Conservation (phyloP, 2,797 vertebrate genomes). For the Acanthurus leucopareius region DNA sequence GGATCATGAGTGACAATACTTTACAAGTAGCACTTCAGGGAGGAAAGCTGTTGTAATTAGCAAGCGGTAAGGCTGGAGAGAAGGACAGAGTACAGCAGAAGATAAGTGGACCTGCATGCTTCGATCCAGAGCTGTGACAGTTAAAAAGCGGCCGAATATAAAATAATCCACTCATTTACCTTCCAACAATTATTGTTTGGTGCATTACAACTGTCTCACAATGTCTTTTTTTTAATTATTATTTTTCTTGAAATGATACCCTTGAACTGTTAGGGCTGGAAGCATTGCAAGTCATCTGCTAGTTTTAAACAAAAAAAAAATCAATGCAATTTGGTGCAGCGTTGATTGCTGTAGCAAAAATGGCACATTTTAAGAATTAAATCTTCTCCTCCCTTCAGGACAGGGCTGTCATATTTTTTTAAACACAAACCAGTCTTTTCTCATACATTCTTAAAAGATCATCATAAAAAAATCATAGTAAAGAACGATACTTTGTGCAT, state of each 20-base stretch:
- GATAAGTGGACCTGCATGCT: constrained; percentile 79
- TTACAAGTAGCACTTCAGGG: constrained; percentile 82
- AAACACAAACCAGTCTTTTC: constrained; percentile 2
- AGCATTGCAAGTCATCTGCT: constrained; percentile 43
- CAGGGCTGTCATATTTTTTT: constrained; percentile 1
- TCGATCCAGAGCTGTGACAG: constrained; percentile 75
- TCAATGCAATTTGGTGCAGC: constrained; percentile 35
- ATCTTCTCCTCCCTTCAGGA: constrained; percentile 19
- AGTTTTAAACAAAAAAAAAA: constrained; percentile 26
- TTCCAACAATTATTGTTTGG: constrained; percentile 53
- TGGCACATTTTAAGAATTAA: constrained; percentile 22
- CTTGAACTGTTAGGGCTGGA: constrained; percentile 41
- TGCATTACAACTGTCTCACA: constrained; percentile 41
- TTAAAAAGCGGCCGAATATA: constrained; percentile 72
- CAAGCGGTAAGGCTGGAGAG: constrained; percentile 77
- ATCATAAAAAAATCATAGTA: constrained; percentile 40
- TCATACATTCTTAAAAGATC: constrained; percentile 50
- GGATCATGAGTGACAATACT: constrained; percentile 80
- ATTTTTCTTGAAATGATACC: constrained; percentile 18
- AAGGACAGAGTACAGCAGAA: constrained; percentile 64
- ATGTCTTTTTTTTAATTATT: constrained; percentile 27
- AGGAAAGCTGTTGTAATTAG: constrained; percentile 73
- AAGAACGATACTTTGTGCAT: constrained; percentile 65
- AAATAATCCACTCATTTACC: constrained; percentile 57
- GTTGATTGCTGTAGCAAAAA: constrained; percentile 48